Evolutionary conservation across 2,113 vertebrate genomes (phyloP).

Genomic region (Pandion haliaetus): DNA sequence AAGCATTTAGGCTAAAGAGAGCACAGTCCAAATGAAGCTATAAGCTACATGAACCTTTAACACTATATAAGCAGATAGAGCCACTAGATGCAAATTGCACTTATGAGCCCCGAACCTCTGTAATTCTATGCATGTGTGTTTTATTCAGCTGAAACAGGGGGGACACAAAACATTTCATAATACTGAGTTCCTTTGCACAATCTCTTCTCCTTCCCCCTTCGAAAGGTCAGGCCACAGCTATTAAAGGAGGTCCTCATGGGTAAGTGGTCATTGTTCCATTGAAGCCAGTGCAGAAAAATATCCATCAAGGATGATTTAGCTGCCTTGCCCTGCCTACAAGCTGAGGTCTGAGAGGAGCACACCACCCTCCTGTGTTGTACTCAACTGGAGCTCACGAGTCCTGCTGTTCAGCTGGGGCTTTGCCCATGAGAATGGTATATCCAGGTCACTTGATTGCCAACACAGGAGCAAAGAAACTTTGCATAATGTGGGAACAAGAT

Average conservation of each 20-base stretch:
- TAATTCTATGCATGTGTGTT: background rate
- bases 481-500: fast-evolving
- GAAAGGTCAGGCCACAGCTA: background rate
- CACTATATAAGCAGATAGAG: background rate
- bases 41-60: background rate
- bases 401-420: background rate
- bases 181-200: background rate
- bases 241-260: background rate
- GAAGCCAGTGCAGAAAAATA: background rate
- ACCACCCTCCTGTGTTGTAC: background rate
- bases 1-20: background rate
- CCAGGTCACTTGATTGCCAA: background rate
- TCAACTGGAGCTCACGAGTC: background rate
- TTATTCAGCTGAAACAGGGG: background rate
- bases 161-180: background rate
- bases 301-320: background rate
- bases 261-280: background rate
- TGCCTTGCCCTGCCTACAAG: background rate
- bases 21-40: background rate
- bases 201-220: background rate
- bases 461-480: background rate
- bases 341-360: background rate
- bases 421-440: background rate
- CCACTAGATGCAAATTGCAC: background rate
- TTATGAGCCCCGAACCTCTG: background rate